Evolutionary conservation across 2,888 invertebrate species (phyloP).

Genomic region (Andrena fulva): DNA sequence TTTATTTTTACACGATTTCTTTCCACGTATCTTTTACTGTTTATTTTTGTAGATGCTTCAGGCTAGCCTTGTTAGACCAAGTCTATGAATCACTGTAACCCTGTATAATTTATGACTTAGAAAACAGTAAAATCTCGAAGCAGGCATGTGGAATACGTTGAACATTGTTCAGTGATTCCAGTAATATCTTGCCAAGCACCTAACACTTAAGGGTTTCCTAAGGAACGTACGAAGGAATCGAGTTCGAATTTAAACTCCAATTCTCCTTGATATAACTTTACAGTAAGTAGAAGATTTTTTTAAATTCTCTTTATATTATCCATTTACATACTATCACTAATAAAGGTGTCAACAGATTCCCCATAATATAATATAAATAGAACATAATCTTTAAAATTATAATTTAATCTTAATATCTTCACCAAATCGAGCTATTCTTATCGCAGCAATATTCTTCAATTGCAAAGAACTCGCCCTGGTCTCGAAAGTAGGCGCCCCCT

Average conservation of each 20-base stretch:
- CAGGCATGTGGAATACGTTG: not conserved
- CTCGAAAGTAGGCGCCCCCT: not conserved
- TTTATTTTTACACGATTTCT: too few species aligned
- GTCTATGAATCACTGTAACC: not conserved
- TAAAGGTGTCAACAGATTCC: too few species aligned
- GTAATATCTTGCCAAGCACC: conserved; percentile 18
- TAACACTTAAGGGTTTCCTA: conserved; percentile 8
- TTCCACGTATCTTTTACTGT: too few species aligned
- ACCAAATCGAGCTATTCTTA: not conserved
- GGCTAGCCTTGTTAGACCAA: too few species aligned
- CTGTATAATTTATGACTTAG: not conserved
- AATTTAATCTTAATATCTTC: too few species aligned
- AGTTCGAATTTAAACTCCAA: not conserved
- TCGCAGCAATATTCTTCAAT: not conserved
- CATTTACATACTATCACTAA: too few species aligned
- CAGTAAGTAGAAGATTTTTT: not conserved
- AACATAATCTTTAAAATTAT: too few species aligned
- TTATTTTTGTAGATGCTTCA: too few species aligned
- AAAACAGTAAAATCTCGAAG: not conserved
- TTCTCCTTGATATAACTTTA: not conserved
- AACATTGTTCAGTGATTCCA: not conserved
- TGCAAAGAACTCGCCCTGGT: not conserved
- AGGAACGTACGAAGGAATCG: conserved; percentile 25
- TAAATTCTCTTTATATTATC: not conserved
- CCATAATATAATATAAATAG: too few species aligned